Evolutionary conservation across 2,113 vertebrate genomes (phyloP).

Genomic region (Prochilodus magdalenae): DNA sequence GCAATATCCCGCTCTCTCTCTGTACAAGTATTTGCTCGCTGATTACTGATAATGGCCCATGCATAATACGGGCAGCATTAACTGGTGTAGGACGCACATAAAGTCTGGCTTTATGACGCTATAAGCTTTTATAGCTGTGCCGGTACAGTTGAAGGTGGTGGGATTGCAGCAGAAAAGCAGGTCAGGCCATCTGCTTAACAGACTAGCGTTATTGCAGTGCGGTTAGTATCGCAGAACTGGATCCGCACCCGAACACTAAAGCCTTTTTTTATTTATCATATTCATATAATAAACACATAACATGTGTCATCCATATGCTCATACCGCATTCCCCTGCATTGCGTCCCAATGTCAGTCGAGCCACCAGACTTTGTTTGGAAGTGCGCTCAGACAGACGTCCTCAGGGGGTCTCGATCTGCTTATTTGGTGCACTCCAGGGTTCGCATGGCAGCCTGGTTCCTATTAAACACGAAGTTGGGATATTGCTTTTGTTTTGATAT

Average conservation of each 20-base stretch:
- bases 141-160: constrained; percentile 20
- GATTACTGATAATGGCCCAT: constrained; percentile 51
- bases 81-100: constrained; percentile 34
- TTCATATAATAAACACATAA: too few species aligned
- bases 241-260: not conserved
- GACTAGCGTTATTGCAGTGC: not conserved
- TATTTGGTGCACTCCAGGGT: too few species aligned
- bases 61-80: constrained; percentile 43
- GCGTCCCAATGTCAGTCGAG: too few species aligned
- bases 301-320: too few species aligned
- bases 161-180: constrained; percentile 11
- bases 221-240: not conserved
- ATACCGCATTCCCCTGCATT: too few species aligned
- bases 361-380: too few species aligned
- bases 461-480: too few species aligned
- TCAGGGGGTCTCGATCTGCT: too few species aligned
- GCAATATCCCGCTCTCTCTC: not conserved
- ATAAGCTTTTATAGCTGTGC: constrained; percentile 44
- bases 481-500: too few species aligned
- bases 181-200: not conserved
- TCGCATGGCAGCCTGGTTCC: too few species aligned
- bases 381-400: too few species aligned
- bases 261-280: too few species aligned
- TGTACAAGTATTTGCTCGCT: constrained; percentile 28
- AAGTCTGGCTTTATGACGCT: constrained; percentile 44